These are phyloP conservation scores for Diarsia brunnea DNA, from an alignment of 2,888 invertebrate genomes.

Conservation along the genomic window DNA sequence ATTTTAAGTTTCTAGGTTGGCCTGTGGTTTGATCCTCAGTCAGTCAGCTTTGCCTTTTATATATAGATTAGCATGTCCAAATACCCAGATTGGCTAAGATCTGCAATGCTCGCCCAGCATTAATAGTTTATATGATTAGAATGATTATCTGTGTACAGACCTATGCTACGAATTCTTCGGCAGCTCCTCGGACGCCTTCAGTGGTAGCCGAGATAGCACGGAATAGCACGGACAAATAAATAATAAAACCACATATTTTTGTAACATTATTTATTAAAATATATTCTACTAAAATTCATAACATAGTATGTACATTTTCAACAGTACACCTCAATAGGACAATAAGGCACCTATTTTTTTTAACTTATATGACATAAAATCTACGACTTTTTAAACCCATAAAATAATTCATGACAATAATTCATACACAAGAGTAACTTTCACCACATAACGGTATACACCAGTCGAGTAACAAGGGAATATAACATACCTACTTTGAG, in stretches of 20 bases:
- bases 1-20: too few species aligned
- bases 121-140: slow-evolving; percentile 23
- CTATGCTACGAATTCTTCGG: slow-evolving; percentile 24
- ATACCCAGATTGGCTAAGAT: background rate
- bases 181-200: background rate
- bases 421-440: slow-evolving; percentile 78
- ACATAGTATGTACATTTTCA: slow-evolving; percentile 89
- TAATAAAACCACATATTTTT: slow-evolving; percentile 71
- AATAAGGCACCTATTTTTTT: slow-evolving; percentile 86
- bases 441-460: slow-evolving; percentile 80
- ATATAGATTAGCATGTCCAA: background rate
- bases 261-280: slow-evolving; percentile 89
- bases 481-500: slow-evolving; percentile 81
- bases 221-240: slow-evolving; percentile 33
- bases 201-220: slow-evolving; percentile 2
- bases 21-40: too few species aligned
- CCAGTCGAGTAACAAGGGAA: slow-evolving; percentile 78
- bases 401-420: slow-evolving; percentile 71
- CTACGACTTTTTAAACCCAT: slow-evolving; percentile 73
- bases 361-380: slow-evolving; percentile 65
- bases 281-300: slow-evolving; percentile 87
- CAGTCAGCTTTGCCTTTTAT: too few species aligned
- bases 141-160: slow-evolving; percentile 51
- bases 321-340: slow-evolving; percentile 87
- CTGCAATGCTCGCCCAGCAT: background rate